Base-by-base conservation (phyloP, 2,888 invertebrate species). In the Lingula anatina region DNA sequence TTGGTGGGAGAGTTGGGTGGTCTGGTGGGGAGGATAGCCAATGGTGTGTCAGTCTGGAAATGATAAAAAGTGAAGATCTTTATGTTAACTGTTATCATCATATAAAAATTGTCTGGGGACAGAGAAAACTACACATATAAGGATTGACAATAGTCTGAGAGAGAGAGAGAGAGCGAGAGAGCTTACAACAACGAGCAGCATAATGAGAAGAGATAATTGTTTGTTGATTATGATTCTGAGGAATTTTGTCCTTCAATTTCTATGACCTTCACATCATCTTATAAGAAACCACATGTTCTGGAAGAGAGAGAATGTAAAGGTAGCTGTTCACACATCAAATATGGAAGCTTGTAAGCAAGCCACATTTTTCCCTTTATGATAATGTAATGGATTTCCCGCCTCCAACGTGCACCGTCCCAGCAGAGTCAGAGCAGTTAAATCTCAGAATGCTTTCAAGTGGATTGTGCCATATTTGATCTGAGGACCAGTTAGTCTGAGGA, bases 21-120 rank as follows among this genome's bases (percentile, higher is more conserved):
- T 45, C 63, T 63, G n/a, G 56, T 44, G 18, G 64, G 62, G 21
- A 57, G 44, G 23, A 62, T 62, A 5, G 64, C 65, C 23, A 62
- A 46, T 2, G 66, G 66, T 15, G 62, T 55, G 45, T 66, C 66
- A 5, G 57, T 60, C 66, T 66, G 53, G 12, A 57, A 52, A 41
- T 2, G 9, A 41, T 40, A 41, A 36, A 18, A 15, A 12, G 38
- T 36, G n/a, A 39, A 7, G 23, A 15, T 3, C n/a, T 5, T 21
- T n/a, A 46, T 38, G 5, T n/a, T 7, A 4, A 3, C 25, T 21
- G 18, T 12, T 21, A 37, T 25, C 15, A 35, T 26, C 20, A 31
- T 5, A 35, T 9, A 23, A 5, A 18, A 28, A 5, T n/a, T n/a
- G n/a, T n/a, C n/a, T n/a, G n/a, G n/a, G 5, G 31, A n/a, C 15